Base-by-base conservation (phyloP, 2,888 invertebrate species). In the Tholera decimalis region DNA sequence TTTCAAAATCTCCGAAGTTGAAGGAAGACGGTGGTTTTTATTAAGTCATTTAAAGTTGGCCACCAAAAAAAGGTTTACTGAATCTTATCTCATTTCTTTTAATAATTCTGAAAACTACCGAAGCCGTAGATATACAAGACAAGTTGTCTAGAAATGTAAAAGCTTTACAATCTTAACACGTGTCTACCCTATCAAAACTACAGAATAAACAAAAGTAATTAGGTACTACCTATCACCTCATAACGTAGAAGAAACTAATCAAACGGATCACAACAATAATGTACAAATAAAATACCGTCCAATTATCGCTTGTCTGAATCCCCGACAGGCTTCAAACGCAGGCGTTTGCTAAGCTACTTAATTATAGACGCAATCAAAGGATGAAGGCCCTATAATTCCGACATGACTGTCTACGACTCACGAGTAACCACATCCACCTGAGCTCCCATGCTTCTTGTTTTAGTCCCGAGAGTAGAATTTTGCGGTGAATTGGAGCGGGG, bases 361-460 rank as follows among this genome's bases (percentile, higher is more conserved):
- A 91, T 91, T 91, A 90, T 86, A 88, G 88, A 89, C 82, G 85
- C 85, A 86, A 87, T 89, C 87, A 85, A 86, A 83, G 85, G 84
- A 87, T 86, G 84, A 83, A 66, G 56, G 84, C 83, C 82, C 79
- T 84, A 82, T 82, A 74, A 85, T 78, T 79, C 83, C 77, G 71
- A 80, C 85, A 83, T 72, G 76, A 76, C 79, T 82, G 82, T 80
- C 83, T 82, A 64, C 75, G n/a, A n/a, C n/a, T n/a, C 61, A 50
- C 72, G 50, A 44, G 54, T 68, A 53, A n/a, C 82, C 85, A 84
- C n/a, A n/a, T n/a, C 46, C 50, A 51, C 41, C 37, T 43, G 62
- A 69, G 24, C 58, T 39, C 39, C 20, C 41, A 70, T 55, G 20
- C 20, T 35, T 47, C 51, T 37, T 20, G 28, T 59, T 56, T 62